Conservation (phyloP, 2,113 vertebrate species). For the Sporophila hypoxantha region DNA sequence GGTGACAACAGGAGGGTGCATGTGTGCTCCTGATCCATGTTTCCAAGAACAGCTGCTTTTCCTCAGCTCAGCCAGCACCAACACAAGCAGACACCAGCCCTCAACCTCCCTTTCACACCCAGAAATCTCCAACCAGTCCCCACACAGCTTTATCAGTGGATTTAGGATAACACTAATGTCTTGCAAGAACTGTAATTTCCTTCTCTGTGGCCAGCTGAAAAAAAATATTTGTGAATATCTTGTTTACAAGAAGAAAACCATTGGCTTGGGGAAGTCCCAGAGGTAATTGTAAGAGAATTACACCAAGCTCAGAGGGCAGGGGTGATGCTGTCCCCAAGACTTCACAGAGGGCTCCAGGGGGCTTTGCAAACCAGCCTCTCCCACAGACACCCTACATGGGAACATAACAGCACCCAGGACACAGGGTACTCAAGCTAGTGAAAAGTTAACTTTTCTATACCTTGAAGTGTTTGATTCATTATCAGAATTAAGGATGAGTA, state of each 20-base stretch:
- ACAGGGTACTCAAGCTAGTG: fast-evolving
- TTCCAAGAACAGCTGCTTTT: background rate
- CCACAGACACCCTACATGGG: background rate
- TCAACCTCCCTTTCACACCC: background rate
- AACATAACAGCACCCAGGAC: background rate
- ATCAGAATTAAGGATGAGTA: background rate
- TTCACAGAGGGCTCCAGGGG: background rate
- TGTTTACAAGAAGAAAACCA: background rate
- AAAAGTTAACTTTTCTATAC: background rate
- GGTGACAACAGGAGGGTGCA: background rate
- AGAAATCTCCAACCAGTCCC: background rate
- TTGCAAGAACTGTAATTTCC: background rate
- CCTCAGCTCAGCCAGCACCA: fast-evolving
- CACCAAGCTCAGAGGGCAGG: background rate
- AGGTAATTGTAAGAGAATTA: background rate
- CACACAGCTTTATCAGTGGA: background rate
- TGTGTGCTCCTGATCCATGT: background rate
- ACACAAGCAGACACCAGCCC: background rate
- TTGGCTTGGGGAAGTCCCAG: background rate
- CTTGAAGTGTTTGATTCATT: background rate
- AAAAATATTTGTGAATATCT: background rate
- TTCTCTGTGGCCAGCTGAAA: background rate
- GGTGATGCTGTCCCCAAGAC: background rate
- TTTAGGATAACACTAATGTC: background rate
- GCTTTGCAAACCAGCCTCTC: background rate